Percentiles rank a stretch among this genome's conserved stretches.
phyloP scores from a whole-genome alignment of 2,113 vertebrate species.

The Piliocolobus tephrosceles region DNA sequence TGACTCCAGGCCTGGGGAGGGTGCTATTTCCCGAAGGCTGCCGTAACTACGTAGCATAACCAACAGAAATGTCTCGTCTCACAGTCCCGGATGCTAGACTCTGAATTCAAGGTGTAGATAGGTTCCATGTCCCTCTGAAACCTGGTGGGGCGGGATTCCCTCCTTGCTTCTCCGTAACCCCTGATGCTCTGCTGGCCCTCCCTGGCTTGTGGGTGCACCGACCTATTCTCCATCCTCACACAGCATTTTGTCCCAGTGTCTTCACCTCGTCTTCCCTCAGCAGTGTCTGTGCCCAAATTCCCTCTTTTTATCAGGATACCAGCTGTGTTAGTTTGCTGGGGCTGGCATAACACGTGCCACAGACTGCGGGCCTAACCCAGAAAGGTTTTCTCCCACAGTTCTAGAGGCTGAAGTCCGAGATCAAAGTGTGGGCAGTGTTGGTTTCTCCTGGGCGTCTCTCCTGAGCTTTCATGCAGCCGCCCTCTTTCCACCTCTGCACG shows the following conservation, averaged over 20 bases:
- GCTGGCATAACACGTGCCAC: not conserved
- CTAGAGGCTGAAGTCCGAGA: not conserved
- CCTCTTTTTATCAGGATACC: not conserved
- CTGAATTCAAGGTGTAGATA: not conserved
- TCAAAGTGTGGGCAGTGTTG: not conserved
- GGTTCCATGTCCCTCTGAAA: not conserved
- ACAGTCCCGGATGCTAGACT: not conserved
- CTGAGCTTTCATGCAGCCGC: not conserved
- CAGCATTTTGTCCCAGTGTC: not conserved
- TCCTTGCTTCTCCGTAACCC: not conserved
- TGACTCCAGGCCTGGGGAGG: no score
- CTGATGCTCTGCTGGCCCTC: not conserved
- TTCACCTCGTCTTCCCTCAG: not conserved
- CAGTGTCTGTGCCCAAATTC: not conserved
- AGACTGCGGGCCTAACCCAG: not conserved
- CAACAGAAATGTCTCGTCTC: not conserved
- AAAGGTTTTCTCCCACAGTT: not conserved
- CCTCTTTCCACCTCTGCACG: not conserved
- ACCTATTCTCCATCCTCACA: fast-evolving
- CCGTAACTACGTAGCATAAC: no score
- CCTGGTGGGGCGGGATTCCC: fast-evolving
- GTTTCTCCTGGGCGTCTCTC: not conserved
- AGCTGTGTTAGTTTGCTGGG: not conserved
- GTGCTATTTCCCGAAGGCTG: not conserved
- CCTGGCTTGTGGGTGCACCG: fast-evolving